Evolutionary conservation across 2,888 invertebrate genomes (phyloP).

Genomic region (Drosophila flavopinicola): DNA sequence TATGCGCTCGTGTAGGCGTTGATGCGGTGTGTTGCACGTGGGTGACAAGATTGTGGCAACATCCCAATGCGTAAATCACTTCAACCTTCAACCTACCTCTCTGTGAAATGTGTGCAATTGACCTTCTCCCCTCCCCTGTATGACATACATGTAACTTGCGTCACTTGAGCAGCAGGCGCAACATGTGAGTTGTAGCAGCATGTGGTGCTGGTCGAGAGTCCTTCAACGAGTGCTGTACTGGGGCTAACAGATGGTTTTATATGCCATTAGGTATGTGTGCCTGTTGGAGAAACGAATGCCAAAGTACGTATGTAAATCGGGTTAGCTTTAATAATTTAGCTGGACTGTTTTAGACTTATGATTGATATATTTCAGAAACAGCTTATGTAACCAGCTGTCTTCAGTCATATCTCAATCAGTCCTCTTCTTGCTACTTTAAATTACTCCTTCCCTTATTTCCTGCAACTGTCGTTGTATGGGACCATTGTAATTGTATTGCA

Average conservation of each 20-base stretch:
- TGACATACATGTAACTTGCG: constrained; percentile 24
- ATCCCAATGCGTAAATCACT: constrained; percentile 57
- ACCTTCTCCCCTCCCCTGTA: neutral
- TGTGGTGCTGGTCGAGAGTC: neutral
- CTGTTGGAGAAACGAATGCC: too few relatives aligned
- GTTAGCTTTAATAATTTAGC: neutral
- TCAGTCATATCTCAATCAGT: too few relatives aligned
- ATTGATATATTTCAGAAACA: too few relatives aligned
- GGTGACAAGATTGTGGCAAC: too few relatives aligned
- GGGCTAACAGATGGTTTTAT: neutral
- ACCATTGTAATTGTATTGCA: constrained; percentile 65
- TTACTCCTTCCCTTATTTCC: too few relatives aligned
- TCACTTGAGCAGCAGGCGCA: constrained; percentile 29
- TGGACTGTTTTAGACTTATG: neutral
- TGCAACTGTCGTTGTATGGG: too few relatives aligned
- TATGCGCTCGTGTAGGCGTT: constrained; percentile 31
- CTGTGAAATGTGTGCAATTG: constrained; percentile 4
- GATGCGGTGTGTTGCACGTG: constrained; percentile 30
- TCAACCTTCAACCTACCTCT: constrained; percentile 24
- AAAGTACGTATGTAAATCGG: neutral
- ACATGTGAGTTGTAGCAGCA: constrained; percentile 5
- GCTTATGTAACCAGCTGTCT: neutral
- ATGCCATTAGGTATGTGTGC: too few relatives aligned
- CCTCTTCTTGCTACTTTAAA: too few relatives aligned
- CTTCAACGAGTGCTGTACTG: neutral